Conservation (phyloP, 2,888 invertebrate genomes). For the Esperia sulphurella region DNA sequence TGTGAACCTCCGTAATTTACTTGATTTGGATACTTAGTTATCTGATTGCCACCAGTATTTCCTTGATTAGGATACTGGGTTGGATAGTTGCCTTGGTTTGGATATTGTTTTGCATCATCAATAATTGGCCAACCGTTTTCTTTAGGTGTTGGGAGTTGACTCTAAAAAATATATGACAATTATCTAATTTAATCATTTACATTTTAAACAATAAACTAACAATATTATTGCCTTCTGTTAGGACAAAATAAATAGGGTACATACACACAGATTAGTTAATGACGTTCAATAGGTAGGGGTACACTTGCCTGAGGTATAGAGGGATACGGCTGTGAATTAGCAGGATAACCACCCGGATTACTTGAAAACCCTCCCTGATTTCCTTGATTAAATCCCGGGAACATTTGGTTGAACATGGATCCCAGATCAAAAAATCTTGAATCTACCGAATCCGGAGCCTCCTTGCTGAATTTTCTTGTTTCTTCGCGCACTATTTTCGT, state of each 20-base stretch:
- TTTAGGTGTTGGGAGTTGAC: slow-evolving; percentile 1
- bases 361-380: slow-evolving; percentile 26
- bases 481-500: background rate
- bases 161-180: slow-evolving; percentile 8
- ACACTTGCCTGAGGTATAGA: slow-evolving; percentile 22
- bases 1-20: background rate
- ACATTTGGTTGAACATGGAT: slow-evolving; percentile 16
- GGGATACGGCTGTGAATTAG: slow-evolving; percentile 31
- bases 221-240: background rate
- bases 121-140: slow-evolving; percentile 11
- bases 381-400: slow-evolving; percentile 27
- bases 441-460: slow-evolving; percentile 8
- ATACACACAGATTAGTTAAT: too few species aligned
- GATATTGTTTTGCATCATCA: slow-evolving; percentile 11
- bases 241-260: background rate
- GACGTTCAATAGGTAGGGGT: background rate
- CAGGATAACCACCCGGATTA: slow-evolving; percentile 26
- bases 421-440: slow-evolving; percentile 24
- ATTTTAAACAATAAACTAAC: too few species aligned
- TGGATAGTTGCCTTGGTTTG: slow-evolving; percentile 14
- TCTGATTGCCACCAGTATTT: background rate
- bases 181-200: background rate
- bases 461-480: background rate
- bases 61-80: slow-evolving; percentile 8
- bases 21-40: slow-evolving; percentile 7